Base-by-base conservation (phyloP, 2,113 vertebrate genomes). In the Solenodon paradoxus region DNA sequence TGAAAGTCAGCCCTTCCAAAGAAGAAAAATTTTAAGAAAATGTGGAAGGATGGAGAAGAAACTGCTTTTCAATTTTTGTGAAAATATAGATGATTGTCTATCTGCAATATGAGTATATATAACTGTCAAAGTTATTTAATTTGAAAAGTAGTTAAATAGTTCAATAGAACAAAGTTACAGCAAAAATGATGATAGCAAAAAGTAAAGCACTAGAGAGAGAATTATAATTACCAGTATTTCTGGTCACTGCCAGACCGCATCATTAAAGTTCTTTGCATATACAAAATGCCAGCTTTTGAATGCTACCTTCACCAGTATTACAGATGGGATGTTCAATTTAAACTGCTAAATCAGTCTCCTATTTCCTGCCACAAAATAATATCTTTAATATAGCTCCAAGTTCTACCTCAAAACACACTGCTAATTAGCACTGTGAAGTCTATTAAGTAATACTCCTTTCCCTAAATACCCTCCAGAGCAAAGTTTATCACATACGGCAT, bases 401-500 rank as follows among this genome's bases (percentile, higher is more conserved):
- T 42, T 80, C 88, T 68, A 35, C 75, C 57, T 47, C 1, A 91
- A 68, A 96, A 96, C 28, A 35, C 64, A 47, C 4, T 77, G 51
- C n/a, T 94, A 84, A 57, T 51, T 57, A 71, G 92, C 22, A 79
- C 13, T 74, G 8, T 40, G 9, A 89, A 90, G 72, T 84, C 20
- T 77, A 40, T 28, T 19, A 86, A 75, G 71, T 66, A 90, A 92
- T 61, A 81, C n/a, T 30, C 16, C 1, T 75, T 61, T 71, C 64
- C 42, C 71, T 68, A 47, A 81, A 47, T 26, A 95, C 90, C 0
- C 22, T 30, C 89, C 13, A 75, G 38, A 88, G 20, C 12, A 49
- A 22, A 75, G 35, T 55, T 28, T 63, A 47, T 71, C 74, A 98
- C 98, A 9, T 95, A 99, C 99, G 74, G 91, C 98, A 45, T 99